Percentiles rank a stretch among this genome's conserved stretches.
Conservation (phyloP, 2,797 vertebrate genomes). For the Mionectes olivaceus region DNA sequence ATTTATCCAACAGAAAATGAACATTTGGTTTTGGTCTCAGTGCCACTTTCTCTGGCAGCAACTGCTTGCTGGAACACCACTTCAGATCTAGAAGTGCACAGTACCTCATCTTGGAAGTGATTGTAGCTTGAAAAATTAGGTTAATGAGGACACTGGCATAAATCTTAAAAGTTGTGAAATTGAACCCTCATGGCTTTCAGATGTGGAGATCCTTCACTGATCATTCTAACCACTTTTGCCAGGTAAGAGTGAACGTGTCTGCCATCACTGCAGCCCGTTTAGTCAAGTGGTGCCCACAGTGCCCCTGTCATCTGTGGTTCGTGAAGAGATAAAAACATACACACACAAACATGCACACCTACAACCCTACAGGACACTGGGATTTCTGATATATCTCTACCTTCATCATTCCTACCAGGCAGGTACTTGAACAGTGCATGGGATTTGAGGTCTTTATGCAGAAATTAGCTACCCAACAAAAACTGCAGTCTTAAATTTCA, state of each 20-base stretch:
- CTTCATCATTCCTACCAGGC: neutral
- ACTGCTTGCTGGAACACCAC: neutral
- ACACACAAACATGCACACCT: rapidly evolving
- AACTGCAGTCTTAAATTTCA: neutral
- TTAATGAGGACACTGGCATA: neutral
- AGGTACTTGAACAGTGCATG: neutral
- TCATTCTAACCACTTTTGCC: neutral
- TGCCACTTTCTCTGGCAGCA: neutral
- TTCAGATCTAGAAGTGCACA: neutral
- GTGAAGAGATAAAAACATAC: neutral
- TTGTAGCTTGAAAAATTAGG: neutral
- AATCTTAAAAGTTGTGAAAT: neutral
- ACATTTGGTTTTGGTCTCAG: neutral
- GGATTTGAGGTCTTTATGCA: neutral
- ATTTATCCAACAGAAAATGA: neutral
- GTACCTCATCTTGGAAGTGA: neutral
- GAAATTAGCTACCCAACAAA: neutral
- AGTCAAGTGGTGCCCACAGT: neutral
- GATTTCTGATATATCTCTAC: neutral
- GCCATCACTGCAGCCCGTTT: neutral
- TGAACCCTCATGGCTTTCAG: neutral
- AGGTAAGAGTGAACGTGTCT: neutral
- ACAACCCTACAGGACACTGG: neutral
- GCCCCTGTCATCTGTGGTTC: neutral
- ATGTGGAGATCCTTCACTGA: neutral